These are phyloP conservation scores for Hystrix cristata DNA, from an alignment of 2,113 vertebrate species.

Conservation along the genomic window DNA sequence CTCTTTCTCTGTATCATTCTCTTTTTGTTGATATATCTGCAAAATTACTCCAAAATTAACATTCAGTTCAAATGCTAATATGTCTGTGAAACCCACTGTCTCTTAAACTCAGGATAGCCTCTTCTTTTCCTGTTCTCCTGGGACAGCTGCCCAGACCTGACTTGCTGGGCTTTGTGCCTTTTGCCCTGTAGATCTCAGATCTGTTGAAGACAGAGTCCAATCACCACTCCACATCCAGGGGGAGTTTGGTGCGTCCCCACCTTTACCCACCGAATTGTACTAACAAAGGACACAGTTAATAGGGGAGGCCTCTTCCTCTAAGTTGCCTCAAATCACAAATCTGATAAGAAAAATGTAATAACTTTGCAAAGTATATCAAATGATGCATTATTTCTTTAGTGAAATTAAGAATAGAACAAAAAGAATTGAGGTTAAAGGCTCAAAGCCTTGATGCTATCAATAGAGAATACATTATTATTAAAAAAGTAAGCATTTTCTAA, in stretches of 20 bases:
- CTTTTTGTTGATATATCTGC: background rate
- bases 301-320: background rate
- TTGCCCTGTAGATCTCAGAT: background rate
- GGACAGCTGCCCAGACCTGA: background rate
- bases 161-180: background rate
- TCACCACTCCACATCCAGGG: background rate
- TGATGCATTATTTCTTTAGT: slow-evolving; percentile 26
- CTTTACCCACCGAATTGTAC: background rate
- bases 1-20: background rate
- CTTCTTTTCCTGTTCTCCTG: background rate
- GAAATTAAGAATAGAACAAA: slow-evolving; percentile 20
- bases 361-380: slow-evolving; percentile 18
- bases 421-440: slow-evolving; percentile 7
- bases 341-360: slow-evolving; percentile 62
- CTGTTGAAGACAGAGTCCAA: background rate
- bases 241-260: background rate
- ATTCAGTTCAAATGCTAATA: background rate
- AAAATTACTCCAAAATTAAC: background rate
- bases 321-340: slow-evolving; percentile 30
- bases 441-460: slow-evolving; percentile 38
- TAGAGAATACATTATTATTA: slow-evolving; percentile 73
- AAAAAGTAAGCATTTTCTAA: slow-evolving; percentile 59
- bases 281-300: slow-evolving; percentile 5
- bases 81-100: background rate
- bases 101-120: background rate